These are phyloP conservation scores for Euwallacea similis DNA, from an alignment of 1,140 invertebrate genomes.

Conservation along the genomic window DNA sequence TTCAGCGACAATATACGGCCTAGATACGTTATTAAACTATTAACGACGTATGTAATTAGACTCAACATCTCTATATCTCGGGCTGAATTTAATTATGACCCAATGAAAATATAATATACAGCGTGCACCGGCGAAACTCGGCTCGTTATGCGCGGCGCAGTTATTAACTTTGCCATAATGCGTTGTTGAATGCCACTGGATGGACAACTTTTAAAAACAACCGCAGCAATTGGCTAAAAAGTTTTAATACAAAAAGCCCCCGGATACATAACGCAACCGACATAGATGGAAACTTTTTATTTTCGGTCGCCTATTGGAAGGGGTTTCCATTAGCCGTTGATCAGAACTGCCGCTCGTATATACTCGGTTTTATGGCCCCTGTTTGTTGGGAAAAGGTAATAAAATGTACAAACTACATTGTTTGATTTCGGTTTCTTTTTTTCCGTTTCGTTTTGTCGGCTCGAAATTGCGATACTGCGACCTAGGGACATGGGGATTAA, in stretches of 20 bases:
- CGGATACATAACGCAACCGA: background rate
- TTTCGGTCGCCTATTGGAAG: slow-evolving; percentile 25
- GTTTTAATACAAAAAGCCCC: slow-evolving; percentile 18
- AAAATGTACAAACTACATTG: slow-evolving; percentile 29
- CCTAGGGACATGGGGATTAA: too few species aligned
- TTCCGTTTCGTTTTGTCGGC: background rate
- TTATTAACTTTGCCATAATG: slow-evolving; percentile 2
- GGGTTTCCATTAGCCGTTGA: slow-evolving; percentile 28
- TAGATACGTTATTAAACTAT: slow-evolving; percentile 36
- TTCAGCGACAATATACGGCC: slow-evolving; percentile 33
- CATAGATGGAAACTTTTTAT: slow-evolving; percentile 22
- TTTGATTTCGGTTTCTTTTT: slow-evolving; percentile 18
- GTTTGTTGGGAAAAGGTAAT: slow-evolving; percentile 22
- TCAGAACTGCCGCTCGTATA: slow-evolving; percentile 25
- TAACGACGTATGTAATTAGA: slow-evolving; percentile 32
- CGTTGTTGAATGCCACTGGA: background rate
- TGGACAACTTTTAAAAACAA: background rate
- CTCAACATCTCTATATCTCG: slow-evolving; percentile 18
- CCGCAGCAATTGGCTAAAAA: slow-evolving; percentile 4
- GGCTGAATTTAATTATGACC: slow-evolving; percentile 21
- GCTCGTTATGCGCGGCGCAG: background rate
- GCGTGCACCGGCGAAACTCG: slow-evolving; percentile 2
- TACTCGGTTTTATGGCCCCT: slow-evolving; percentile 22
- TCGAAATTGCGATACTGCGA: too few species aligned
- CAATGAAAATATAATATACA: slow-evolving; percentile 22